These are phyloP conservation scores for Ictidomys tridecemlineatus DNA, from an alignment of 2,113 vertebrate genomes.

Conservation along the genomic window DNA sequence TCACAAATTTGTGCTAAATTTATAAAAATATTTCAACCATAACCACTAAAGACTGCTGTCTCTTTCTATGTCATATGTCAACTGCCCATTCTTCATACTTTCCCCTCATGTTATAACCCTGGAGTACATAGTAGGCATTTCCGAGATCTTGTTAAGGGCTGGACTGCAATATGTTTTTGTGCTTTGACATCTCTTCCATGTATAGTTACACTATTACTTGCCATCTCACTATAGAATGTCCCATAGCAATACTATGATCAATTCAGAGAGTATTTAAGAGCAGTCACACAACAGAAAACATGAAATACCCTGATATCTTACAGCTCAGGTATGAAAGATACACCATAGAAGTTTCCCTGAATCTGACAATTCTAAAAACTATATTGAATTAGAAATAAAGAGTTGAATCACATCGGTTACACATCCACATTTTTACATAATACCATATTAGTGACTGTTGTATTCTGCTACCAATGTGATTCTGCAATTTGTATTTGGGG, in stretches of 20 bases:
- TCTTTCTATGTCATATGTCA: background rate
- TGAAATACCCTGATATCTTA: slow-evolving; percentile 27
- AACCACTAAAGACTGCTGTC: background rate
- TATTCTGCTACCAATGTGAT: too few species aligned
- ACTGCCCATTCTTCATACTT: background rate
- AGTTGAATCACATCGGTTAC: background rate
- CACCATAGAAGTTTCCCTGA: background rate
- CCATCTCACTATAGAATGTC: background rate
- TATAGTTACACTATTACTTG: background rate
- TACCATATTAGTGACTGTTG: too few species aligned
- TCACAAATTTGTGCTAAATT: background rate
- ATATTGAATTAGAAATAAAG: background rate
- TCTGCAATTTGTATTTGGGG: too few species aligned
- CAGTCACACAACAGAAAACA: background rate
- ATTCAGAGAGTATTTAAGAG: slow-evolving; percentile 29
- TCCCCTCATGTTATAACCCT: background rate
- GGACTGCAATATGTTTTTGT: background rate
- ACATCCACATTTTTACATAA: too few species aligned
- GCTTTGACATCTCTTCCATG: background rate
- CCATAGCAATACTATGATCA: background rate
- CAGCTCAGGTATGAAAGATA: background rate
- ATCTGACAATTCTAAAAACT: slow-evolving; percentile 22
- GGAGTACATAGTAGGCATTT: background rate
- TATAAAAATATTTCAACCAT: background rate
- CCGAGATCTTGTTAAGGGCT: background rate